phyloP scores from a whole-genome alignment of 2,113 vertebrate genomes.

The Catharus minimus region DNA sequence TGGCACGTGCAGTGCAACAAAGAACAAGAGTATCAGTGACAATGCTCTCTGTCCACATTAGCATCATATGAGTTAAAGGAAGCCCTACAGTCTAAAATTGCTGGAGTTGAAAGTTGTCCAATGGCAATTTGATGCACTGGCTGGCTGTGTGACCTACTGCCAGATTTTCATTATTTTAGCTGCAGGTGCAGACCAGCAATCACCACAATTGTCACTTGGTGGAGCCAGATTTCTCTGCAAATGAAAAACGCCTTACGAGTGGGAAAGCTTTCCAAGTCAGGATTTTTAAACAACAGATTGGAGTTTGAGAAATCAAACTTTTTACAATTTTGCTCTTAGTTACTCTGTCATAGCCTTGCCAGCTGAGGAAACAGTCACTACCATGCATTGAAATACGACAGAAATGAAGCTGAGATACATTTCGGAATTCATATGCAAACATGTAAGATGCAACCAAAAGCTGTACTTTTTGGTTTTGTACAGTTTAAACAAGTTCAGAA shows the following conservation, averaged over 20 bases:
- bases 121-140: not conserved
- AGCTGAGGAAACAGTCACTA: not conserved
- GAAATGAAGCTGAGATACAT: not conserved
- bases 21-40: not conserved
- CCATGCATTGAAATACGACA: not conserved
- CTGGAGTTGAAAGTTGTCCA: not conserved
- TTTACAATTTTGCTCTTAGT: not conserved
- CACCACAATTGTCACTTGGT: slow-evolving; percentile 60
- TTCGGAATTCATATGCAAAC: not conserved
- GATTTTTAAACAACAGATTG: not conserved
- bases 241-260: accelerated
- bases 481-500: not conserved
- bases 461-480: not conserved
- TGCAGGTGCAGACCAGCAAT: not conserved
- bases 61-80: not conserved
- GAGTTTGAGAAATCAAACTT: not conserved
- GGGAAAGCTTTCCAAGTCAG: not conserved
- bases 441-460: not conserved
- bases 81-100: not conserved
- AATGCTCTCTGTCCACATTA: not conserved
- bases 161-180: not conserved
- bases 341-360: not conserved
- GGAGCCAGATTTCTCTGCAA: slow-evolving; percentile 70
- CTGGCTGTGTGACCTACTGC: not conserved
- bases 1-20: not conserved